phyloP scores from a whole-genome alignment of 2,797 vertebrate species.

The Sebastes paucispinis region DNA sequence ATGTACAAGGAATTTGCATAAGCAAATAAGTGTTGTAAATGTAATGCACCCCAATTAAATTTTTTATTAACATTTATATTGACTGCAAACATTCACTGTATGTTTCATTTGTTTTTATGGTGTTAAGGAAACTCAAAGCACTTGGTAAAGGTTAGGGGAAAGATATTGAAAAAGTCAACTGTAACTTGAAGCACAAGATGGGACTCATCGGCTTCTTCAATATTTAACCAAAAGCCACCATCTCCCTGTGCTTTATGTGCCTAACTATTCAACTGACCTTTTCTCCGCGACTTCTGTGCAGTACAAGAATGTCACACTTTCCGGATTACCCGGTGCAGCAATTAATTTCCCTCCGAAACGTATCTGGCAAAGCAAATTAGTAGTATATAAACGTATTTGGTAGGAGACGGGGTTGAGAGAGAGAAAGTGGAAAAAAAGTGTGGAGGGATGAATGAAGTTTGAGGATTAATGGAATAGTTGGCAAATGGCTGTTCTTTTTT shows the following conservation, averaged over 20 bases:
- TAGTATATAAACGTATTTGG: not conserved
- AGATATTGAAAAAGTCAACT: not conserved
- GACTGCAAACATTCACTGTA: not conserved
- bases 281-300: not conserved
- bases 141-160: not conserved
- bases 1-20: not conserved
- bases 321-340: not conserved
- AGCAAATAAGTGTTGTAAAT: not conserved
- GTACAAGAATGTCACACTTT: not conserved
- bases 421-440: not conserved
- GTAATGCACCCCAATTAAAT: not conserved
- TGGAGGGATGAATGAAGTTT: not conserved
- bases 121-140: not conserved
- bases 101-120: not conserved
- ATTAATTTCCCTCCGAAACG: not conserved
- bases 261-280: not conserved
- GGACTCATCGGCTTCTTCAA: not conserved
- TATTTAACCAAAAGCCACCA: not conserved
- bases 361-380: conserved; percentile 5
- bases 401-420: not conserved
- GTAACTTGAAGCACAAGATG: not conserved
- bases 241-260: not conserved
- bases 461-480: conserved; percentile 9
- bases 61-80: not conserved
- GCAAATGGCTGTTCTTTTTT: not conserved